Evolutionary conservation across 2,888 invertebrate species (phyloP).

Genomic region (Vesta saturnalis): DNA sequence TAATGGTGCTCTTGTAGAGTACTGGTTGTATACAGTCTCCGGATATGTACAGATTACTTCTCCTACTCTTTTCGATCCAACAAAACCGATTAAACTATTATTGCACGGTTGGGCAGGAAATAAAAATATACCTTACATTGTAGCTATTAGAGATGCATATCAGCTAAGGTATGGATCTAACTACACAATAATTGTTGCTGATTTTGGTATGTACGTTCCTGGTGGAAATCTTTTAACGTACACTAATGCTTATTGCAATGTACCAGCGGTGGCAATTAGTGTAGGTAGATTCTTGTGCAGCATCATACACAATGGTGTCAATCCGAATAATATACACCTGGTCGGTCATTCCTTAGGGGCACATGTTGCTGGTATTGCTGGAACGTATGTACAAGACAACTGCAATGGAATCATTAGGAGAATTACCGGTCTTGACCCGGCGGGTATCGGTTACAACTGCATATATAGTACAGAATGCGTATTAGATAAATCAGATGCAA

Average conservation of each 20-base stretch:
- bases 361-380: neutral
- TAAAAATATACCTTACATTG: too few relatives aligned
- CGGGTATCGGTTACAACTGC: neutral
- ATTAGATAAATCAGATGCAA: neutral
- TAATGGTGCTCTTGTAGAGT: too few relatives aligned
- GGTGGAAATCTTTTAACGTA: neutral
- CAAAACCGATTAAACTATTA: too few relatives aligned
- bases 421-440: slow-evolving; percentile 11
- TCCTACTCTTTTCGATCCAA: too few relatives aligned
- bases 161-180: too few relatives aligned
- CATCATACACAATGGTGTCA: neutral
- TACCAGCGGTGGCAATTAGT: neutral
- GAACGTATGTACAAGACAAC: neutral
- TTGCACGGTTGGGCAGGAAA: too few relatives aligned
- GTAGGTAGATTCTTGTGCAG: neutral
- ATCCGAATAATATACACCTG: neutral
- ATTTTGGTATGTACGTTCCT: neutral
- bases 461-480: neutral
- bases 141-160: too few relatives aligned
- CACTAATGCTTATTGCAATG: neutral
- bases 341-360: slow-evolving; percentile 8
- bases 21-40: too few relatives aligned
- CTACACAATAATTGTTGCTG: neutral
- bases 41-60: too few relatives aligned
- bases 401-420: neutral